Conservation (phyloP, 2,797 vertebrate genomes). For the Gephyroberyx darwinii region DNA sequence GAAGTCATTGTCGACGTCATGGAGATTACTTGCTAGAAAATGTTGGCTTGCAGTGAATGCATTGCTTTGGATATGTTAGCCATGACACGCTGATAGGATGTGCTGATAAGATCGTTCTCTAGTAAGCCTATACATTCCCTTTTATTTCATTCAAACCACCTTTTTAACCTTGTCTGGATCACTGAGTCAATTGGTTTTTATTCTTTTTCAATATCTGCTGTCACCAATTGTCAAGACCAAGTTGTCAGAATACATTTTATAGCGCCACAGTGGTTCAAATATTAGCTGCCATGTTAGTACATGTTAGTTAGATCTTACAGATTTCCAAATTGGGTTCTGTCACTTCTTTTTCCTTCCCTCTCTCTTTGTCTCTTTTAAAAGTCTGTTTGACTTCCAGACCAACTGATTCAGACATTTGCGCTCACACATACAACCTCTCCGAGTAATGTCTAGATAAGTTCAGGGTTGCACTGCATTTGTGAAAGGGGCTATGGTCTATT, state of each 20-base stretch:
- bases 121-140: conserved; percentile 10
- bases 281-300: neutral
- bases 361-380: no score
- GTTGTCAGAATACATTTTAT: neutral
- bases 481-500: no score
- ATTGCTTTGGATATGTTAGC: conserved; percentile 41
- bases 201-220: conserved; percentile 11
- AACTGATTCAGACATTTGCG: no score
- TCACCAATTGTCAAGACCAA: neutral
- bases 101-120: conserved; percentile 40
- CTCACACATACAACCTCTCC: no score
- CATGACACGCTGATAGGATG: conserved; percentile 23
- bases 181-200: conserved; percentile 16
- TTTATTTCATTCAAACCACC: conserved; percentile 1
- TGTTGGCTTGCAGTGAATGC: conserved; percentile 22
- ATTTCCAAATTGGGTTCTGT: neutral
- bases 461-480: no score
- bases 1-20: conserved; percentile 51
- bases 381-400: no score
- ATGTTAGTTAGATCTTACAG: conserved; percentile 2
- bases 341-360: neutral
- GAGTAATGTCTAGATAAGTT: no score
- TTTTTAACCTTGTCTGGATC: conserved; percentile 27
- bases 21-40: conserved; percentile 34
- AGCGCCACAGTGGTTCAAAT: neutral